These are phyloP conservation scores for Xylocampa areola DNA, from an alignment of 2,888 invertebrate species.

Conservation along the genomic window DNA sequence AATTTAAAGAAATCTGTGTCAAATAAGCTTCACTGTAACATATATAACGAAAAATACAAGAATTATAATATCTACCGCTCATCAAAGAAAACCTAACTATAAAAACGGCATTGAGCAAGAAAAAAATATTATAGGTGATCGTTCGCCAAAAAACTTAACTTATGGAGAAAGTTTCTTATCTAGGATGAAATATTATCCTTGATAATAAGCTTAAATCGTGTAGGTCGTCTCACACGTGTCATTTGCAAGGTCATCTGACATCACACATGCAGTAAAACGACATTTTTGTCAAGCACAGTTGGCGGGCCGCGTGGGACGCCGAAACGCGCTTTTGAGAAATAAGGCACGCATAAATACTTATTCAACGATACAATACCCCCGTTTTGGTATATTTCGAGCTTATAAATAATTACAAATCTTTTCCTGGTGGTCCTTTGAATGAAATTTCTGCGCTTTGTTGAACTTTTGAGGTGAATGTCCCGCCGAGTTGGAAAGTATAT, in stretches of 20 bases:
- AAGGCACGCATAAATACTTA: slow-evolving; percentile 46
- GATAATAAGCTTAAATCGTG: slow-evolving; percentile 51
- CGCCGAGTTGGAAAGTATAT: slow-evolving; percentile 18
- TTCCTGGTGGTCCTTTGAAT: slow-evolving; percentile 56
- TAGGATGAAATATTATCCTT: slow-evolving; percentile 21
- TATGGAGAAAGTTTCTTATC: slow-evolving; percentile 41
- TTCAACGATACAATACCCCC: slow-evolving; percentile 46
- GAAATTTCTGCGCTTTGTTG: slow-evolving; percentile 23
- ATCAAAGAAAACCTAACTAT: too few relatives aligned
- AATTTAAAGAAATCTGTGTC: neutral
- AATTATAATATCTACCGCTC: too few relatives aligned
- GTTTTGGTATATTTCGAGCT: slow-evolving; percentile 44
- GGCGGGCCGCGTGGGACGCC: slow-evolving; percentile 62
- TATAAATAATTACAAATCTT: slow-evolving; percentile 49
- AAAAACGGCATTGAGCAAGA: slow-evolving; percentile 16
- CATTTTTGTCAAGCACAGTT: slow-evolving; percentile 59
- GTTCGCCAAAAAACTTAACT: slow-evolving; percentile 17
- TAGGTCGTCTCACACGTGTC: slow-evolving; percentile 55
- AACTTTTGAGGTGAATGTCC: slow-evolving; percentile 39
- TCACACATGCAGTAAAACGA: slow-evolving; percentile 66
- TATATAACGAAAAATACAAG: neutral
- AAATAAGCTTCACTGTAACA: neutral
- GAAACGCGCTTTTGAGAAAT: slow-evolving; percentile 51
- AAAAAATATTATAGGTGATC: neutral
- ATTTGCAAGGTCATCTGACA: slow-evolving; percentile 63